A percentile compares a stretch with the other conserved stretches of the same genome.
Conservation (phyloP, 2,797 vertebrate genomes). For the Enteromius unitaeniatus region DNA sequence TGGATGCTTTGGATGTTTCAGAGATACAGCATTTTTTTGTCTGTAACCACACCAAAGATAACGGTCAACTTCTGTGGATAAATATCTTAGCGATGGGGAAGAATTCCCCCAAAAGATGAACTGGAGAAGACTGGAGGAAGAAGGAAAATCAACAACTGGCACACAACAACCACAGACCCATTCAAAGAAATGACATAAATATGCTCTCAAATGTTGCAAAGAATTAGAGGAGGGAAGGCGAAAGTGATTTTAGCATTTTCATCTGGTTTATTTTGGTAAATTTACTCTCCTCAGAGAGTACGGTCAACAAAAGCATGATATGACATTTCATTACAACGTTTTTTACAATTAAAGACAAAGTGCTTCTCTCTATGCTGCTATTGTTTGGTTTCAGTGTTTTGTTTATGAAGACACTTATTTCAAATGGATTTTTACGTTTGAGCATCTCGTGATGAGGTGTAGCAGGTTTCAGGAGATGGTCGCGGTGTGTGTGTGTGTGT, state of each 20-base stretch:
- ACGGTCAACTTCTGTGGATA: not conserved
- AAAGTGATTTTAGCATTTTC: not conserved
- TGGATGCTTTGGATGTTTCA: conserved; percentile 30
- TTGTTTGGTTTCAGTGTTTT: not conserved
- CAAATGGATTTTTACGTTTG: not conserved
- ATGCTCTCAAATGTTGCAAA: not conserved
- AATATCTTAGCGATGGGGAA: not conserved
- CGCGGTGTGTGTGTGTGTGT: not conserved
- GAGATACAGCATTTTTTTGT: conserved; percentile 4
- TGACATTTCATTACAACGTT: conserved; percentile 15
- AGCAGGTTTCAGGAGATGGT: not conserved
- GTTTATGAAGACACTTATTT: conserved; percentile 6
- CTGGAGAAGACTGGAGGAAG: not conserved
- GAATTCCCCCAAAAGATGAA: not conserved
- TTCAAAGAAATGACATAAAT: conserved; percentile 2
- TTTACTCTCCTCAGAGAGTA: not conserved
- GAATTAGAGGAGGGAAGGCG: not conserved
- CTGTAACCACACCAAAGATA: conserved; percentile 22
- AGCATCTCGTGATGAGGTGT: not conserved
- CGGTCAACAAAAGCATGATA: conserved; percentile 34
- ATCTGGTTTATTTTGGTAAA: not conserved
- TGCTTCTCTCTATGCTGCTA: not conserved
- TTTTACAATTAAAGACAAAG: conserved; percentile 49
- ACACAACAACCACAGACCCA: not conserved
- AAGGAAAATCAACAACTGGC: conserved; percentile 7